phyloP scores from a whole-genome alignment of 2,888 invertebrate genomes.

The Ptilodon capucinus region DNA sequence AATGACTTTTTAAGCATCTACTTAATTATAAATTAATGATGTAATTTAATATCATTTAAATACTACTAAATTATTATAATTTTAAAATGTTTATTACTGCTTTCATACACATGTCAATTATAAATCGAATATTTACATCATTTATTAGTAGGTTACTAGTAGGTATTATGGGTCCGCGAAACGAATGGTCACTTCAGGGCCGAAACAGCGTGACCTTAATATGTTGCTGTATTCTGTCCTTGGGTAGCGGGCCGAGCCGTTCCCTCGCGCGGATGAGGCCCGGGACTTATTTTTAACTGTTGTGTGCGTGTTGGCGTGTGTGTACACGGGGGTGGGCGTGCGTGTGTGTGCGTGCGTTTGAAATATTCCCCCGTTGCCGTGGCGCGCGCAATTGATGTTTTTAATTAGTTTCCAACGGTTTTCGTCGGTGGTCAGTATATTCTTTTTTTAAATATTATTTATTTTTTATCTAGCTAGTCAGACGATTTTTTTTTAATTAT shows the following conservation, averaged over 20 bases:
- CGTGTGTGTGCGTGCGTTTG: conserved; percentile 71
- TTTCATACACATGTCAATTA: too few relatives aligned
- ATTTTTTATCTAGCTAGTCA: conserved; percentile 34
- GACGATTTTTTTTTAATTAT: conserved; percentile 17
- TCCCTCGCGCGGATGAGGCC: conserved; percentile 75
- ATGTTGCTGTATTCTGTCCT: conserved; percentile 42
- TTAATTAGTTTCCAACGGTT: conserved; percentile 81
- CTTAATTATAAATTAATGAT: too few relatives aligned
- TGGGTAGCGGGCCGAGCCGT: conserved; percentile 51
- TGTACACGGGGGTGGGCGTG: conserved; percentile 49
- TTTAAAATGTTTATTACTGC: too few relatives aligned
- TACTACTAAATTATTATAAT: too few relatives aligned
- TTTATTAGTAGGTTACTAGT: too few relatives aligned
- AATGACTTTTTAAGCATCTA: too few relatives aligned
- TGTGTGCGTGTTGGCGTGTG: conserved; percentile 63
- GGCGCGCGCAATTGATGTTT: conserved; percentile 78
- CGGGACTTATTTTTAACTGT: conserved; percentile 76
- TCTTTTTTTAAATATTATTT: conserved; percentile 58
- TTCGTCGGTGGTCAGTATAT: conserved; percentile 70
- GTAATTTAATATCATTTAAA: too few relatives aligned
- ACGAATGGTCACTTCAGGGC: background rate
- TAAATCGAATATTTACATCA: too few relatives aligned
- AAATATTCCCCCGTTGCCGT: conserved; percentile 74
- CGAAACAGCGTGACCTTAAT: conserved; percentile 19
- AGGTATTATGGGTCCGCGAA: too few relatives aligned